Evolutionary conservation across 2,113 vertebrate species (phyloP).

Genomic region (Parus major): DNA sequence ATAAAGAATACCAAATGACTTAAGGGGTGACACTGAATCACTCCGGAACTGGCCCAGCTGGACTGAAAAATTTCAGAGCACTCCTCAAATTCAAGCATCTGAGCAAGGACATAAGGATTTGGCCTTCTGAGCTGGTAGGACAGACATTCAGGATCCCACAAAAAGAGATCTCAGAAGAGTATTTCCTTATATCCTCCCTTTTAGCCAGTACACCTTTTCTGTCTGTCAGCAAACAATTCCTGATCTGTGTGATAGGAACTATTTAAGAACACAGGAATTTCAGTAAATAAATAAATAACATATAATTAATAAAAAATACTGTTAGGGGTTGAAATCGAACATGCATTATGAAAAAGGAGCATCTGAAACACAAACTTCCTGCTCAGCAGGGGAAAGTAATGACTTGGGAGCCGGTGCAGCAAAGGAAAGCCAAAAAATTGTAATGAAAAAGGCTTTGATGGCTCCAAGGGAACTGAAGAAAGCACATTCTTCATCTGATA

Average conservation of each 20-base stretch:
- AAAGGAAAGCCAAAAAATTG: constrained; percentile 8
- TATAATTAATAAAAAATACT: background rate
- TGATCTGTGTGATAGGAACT: background rate
- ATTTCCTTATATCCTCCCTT: background rate
- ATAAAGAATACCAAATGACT: background rate
- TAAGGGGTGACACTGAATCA: background rate
- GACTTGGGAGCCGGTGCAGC: background rate
- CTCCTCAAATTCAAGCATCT: background rate
- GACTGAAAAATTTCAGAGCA: background rate
- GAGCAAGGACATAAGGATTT: background rate
- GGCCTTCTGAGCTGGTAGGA: background rate
- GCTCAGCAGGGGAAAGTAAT: background rate
- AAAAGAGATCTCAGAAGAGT: background rate
- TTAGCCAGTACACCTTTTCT: background rate
- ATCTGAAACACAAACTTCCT: background rate
- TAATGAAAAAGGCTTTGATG: constrained; percentile 37
- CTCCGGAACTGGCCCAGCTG: background rate
- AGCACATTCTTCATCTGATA: background rate
- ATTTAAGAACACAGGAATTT: background rate
- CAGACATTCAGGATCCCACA: background rate
- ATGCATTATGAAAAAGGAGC: background rate
- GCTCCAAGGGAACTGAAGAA: background rate
- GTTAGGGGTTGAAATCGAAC: background rate
- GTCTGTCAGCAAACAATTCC: background rate
- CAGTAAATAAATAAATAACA: background rate